phyloP scores from a whole-genome alignment of 2,888 invertebrate species.

The Volucella zonaria region DNA sequence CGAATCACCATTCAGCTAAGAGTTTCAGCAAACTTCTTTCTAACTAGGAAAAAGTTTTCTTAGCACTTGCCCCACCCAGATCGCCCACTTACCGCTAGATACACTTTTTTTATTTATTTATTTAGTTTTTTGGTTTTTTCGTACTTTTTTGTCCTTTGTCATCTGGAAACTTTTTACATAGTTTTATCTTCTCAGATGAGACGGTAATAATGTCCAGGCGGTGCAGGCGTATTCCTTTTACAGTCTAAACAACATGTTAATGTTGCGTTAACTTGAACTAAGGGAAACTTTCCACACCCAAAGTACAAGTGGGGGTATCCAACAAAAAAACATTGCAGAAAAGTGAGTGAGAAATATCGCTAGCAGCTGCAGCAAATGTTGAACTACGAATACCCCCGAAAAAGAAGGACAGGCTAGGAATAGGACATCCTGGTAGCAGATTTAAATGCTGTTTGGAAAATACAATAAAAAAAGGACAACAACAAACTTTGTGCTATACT shows the following conservation, averaged over 20 bases:
- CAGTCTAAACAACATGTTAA: conserved; percentile 67
- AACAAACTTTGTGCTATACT: conserved; percentile 4
- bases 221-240: conserved; percentile 46
- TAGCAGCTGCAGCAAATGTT: conserved; percentile 66
- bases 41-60: conserved; percentile 14
- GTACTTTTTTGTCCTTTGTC: conserved; percentile 19
- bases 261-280: conserved; percentile 64
- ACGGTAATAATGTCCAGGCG: conserved; percentile 63
- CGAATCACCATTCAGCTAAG: too few relatives aligned
- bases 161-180: conserved; percentile 52
- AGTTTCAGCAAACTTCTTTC: conserved; percentile 8
- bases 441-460: conserved; percentile 16
- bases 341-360: conserved; percentile 64
- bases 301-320: too few relatives aligned
- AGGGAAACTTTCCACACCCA: conserved; percentile 43
- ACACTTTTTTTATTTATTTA: not conserved
- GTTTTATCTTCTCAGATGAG: conserved; percentile 39
- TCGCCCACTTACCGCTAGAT: not conserved
- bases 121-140: not conserved
- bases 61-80: conserved; percentile 8
- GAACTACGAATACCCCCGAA: conserved; percentile 22
- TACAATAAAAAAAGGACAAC: not conserved
- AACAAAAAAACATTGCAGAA: not conserved
- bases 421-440: not conserved
- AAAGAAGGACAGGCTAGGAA: not conserved